phyloP scores from a whole-genome alignment of 1,140 invertebrate species.

The Drosophila virilis region DNA sequence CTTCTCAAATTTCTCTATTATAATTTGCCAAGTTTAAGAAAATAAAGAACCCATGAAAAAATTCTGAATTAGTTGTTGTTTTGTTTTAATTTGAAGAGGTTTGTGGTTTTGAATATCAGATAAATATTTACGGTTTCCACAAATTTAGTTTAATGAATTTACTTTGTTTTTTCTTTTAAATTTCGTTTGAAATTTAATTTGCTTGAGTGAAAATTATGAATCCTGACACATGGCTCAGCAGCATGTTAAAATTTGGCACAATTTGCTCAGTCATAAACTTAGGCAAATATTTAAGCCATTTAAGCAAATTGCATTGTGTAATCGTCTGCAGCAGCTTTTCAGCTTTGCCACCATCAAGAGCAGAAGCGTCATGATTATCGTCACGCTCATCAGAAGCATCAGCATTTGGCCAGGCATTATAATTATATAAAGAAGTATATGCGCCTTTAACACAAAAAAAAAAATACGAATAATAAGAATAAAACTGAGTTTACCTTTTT shows the following conservation, averaged over 20 bases:
- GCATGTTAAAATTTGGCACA: constrained; percentile 60
- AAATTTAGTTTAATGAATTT: constrained; percentile 9
- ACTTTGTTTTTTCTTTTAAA: not conserved
- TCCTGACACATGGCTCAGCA: constrained; percentile 71
- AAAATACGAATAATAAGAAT: constrained; percentile 61
- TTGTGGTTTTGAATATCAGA: no score
- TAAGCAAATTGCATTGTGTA: constrained; percentile 38
- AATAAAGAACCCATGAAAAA: no score
- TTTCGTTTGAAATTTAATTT: constrained; percentile 66
- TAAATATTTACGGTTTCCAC: no score
- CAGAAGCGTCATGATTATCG: constrained; percentile 25
- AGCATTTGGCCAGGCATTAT: constrained; percentile 72
- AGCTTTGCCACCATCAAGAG: constrained; percentile 13
- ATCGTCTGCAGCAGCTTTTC: constrained; percentile 24
- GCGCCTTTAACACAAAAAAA: constrained; percentile 69
- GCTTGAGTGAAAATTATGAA: constrained; percentile 69
- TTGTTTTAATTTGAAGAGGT: no score
- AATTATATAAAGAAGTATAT: constrained; percentile 67
- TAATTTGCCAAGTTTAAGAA: no score
- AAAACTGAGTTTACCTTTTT: constrained; percentile 59
- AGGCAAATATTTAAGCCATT: constrained; percentile 57
- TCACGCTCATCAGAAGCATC: constrained; percentile 37
- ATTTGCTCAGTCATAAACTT: constrained; percentile 70
- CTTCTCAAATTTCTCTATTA: no score
- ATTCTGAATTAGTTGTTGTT: no score